A percentile compares a stretch with the other conserved stretches of the same genome.
These are phyloP conservation scores for Meteorus cinctellus DNA, from an alignment of 2,888 invertebrate genomes.

Conservation along the genomic window DNA sequence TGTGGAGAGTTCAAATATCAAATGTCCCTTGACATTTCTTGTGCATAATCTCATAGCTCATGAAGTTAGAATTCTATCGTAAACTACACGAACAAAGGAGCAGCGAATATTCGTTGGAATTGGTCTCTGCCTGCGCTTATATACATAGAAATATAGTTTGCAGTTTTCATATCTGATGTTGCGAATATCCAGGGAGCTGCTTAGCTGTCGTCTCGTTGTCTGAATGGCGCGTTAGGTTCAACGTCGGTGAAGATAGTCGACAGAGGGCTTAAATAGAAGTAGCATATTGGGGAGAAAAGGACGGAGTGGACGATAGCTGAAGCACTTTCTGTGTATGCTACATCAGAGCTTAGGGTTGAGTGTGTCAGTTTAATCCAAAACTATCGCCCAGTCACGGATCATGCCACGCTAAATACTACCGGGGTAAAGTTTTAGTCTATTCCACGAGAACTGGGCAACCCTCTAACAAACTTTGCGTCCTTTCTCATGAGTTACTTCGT, in stretches of 20 bases:
- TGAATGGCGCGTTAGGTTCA: not conserved
- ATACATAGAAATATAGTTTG: not conserved
- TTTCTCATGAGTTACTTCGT: not conserved
- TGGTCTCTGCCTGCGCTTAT: not conserved
- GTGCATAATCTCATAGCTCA: not conserved
- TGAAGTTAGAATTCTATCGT: not conserved
- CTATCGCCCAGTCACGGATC: slow-evolving; percentile 58
- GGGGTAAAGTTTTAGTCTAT: slow-evolving; percentile 45
- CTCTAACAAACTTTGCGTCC: slow-evolving; percentile 9
- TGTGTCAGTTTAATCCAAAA: slow-evolving; percentile 63
- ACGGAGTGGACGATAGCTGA: slow-evolving; percentile 52
- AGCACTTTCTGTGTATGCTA: slow-evolving; percentile 4
- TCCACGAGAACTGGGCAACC: slow-evolving; percentile 31
- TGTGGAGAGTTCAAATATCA: not conserved
- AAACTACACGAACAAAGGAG: not conserved
- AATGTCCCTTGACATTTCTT: not conserved
- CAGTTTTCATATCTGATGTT: slow-evolving; percentile 24
- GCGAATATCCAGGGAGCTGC: slow-evolving; percentile 17
- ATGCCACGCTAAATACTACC: slow-evolving; percentile 44
- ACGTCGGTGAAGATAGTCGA: slow-evolving; percentile 41
- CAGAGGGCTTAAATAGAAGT: slow-evolving; percentile 52
- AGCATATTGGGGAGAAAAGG: slow-evolving; percentile 51
- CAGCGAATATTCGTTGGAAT: not conserved
- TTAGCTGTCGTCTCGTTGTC: slow-evolving; percentile 20
- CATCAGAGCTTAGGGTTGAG: slow-evolving; percentile 51